Conservation (phyloP, 1,140 invertebrate genomes). For the Anastrepha obliqua region DNA sequence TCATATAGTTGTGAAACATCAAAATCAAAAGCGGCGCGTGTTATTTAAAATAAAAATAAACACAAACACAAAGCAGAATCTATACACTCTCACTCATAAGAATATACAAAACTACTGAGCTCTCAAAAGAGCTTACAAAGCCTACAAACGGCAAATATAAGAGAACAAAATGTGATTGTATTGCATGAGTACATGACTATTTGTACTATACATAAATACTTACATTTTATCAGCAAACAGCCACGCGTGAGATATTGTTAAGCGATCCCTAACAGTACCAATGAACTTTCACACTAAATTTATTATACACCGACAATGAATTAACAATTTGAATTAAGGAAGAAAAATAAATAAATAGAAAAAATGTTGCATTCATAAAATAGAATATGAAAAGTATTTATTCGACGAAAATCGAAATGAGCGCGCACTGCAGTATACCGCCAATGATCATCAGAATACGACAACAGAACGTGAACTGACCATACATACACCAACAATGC, state of each 20-base stretch:
- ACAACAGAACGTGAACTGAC: constrained; percentile 36
- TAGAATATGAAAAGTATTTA: background rate
- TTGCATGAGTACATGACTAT: background rate
- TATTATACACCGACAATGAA: background rate
- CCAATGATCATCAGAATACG: constrained; percentile 41
- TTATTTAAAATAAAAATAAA: background rate
- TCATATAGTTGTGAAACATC: background rate
- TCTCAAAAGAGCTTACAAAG: background rate
- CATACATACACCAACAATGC: background rate
- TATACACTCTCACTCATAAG: too few relatives aligned
- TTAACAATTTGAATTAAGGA: too few relatives aligned
- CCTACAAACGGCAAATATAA: background rate
- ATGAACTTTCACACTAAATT: background rate
- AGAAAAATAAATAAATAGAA: background rate
- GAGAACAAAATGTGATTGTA: background rate
- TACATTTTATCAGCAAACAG: background rate
- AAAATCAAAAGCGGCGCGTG: background rate
- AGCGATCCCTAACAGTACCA: background rate
- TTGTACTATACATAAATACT: background rate
- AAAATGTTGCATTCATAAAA: background rate
- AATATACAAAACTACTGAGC: background rate
- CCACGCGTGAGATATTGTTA: background rate
- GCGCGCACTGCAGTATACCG: background rate
- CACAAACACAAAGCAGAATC: background rate
- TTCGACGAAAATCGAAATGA: constrained; percentile 1